Evolutionary conservation across 1,140 invertebrate species (phyloP).

Genomic region (Atta cephalotes): DNA sequence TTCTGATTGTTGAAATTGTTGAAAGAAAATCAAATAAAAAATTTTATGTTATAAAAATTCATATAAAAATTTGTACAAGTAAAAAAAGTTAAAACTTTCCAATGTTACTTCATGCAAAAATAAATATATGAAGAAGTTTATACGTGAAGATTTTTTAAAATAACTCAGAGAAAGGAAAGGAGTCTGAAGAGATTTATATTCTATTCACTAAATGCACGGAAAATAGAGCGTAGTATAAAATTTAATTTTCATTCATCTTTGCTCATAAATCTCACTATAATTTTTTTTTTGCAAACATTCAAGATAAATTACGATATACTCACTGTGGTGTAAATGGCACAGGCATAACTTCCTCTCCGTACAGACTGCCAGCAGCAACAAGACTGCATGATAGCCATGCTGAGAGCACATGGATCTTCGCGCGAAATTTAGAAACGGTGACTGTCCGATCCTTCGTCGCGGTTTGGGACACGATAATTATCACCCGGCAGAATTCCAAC

Average conservation of each 20-base stretch:
- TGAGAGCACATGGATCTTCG: constrained; percentile 74
- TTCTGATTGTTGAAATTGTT: constrained; percentile 12
- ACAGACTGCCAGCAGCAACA: constrained; percentile 94
- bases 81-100: not conserved
- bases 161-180: not conserved
- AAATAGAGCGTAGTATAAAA: not conserved
- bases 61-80: not conserved
- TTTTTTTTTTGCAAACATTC: not conserved
- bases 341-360: constrained; percentile 91
- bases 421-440: not conserved
- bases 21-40: not conserved
- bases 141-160: not conserved
- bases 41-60: not conserved
- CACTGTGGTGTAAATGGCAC: constrained; percentile 92
- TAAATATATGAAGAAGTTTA: not conserved
- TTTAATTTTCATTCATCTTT: not conserved
- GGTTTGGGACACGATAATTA: not conserved
- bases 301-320: constrained; percentile 79
- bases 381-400: constrained; percentile 92
- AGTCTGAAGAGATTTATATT: not conserved
- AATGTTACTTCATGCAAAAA: not conserved
- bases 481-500: not conserved
- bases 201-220: not conserved
- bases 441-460: not conserved
- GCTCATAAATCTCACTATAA: too few relatives aligned